A percentile compares a stretch with the other conserved stretches of the same genome.
These are phyloP conservation scores for Rhinolophus ferrumequinum DNA, from an alignment of 2,113 vertebrate species.

Conservation along the genomic window DNA sequence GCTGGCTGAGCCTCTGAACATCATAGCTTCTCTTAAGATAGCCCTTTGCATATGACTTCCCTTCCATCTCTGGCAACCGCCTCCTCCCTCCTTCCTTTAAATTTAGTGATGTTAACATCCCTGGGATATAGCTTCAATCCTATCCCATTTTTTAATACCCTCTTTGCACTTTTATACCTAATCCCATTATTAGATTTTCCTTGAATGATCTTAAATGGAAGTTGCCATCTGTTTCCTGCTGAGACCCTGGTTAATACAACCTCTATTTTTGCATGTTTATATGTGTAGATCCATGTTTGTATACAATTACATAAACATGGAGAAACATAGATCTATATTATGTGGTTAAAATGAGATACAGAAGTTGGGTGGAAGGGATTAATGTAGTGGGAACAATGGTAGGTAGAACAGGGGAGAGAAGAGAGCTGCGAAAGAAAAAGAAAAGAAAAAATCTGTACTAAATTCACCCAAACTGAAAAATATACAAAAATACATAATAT, in stretches of 20 bases:
- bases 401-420: not conserved
- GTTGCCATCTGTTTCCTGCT: constrained; percentile 12
- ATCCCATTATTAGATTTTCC: not conserved
- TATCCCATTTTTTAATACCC: not conserved
- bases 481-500: not conserved
- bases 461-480: not conserved
- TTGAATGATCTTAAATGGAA: not conserved
- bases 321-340: not conserved
- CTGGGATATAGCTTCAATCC: not conserved
- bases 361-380: not conserved
- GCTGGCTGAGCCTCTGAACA: not conserved
- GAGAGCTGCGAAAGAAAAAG: not conserved
- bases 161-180: not conserved
- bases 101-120: not conserved
- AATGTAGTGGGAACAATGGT: not conserved
- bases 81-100: not conserved
- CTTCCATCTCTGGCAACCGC: not conserved
- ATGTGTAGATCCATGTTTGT: not conserved
- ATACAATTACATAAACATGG: not conserved
- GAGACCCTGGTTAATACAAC: not conserved
- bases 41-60: not conserved
- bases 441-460: not conserved
- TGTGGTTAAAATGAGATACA: not conserved
- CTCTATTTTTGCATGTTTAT: not conserved
- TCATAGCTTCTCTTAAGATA: not conserved